Evolutionary conservation across 2,888 invertebrate genomes (phyloP), one percentile per base, ranked within the genome.

Genomic region (Andrena fulva): DNA sequence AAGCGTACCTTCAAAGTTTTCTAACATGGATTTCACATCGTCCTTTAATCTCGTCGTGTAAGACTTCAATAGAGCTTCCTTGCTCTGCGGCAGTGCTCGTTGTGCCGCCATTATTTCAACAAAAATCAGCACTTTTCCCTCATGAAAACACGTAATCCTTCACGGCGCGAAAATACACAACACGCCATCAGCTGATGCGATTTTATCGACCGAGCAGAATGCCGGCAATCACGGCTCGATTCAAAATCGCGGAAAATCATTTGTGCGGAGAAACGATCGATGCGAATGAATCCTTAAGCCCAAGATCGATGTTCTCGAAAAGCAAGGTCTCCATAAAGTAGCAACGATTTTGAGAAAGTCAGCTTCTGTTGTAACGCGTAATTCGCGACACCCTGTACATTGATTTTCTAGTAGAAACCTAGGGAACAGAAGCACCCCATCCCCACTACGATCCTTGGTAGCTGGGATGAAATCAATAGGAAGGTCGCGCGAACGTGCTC

Each of bases 1-100:
- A 7, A n/a, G 6, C 29, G 90, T 95, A 97, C 99, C 99, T 95
- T 98, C 97, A 94, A 98, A 99, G 94, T 99, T 99, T 94, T 99
- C 99, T 73, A 99, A 95, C 97, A 99, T 99, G 89, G 99, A 98
- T 94, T 98, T 98, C 0, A 99, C 97, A 94, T 99, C 99, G 94
- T 99, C 99, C 94, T 99, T 99, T 64, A 99, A 95, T 79, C 99
- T 95, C 24, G 98, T 98, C 82, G 98, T 97, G 94, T 99, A 99
- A 0, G 99, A 99, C 94, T 99, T 99, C 12, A 99, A 94, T 48
- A 99, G 95, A 16, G 99, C 98, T 95, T 99, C 99, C 94, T 99
- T 99, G 86, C 98, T 98, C 94, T 99, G 98, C 0, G 99, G 97
- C 82, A 98, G 94, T 82, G 96, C 95, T 92, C 97, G 95, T 90